Evolutionary conservation across 2,888 invertebrate genomes (phyloP).

Genomic region (Tinea trinotella): DNA sequence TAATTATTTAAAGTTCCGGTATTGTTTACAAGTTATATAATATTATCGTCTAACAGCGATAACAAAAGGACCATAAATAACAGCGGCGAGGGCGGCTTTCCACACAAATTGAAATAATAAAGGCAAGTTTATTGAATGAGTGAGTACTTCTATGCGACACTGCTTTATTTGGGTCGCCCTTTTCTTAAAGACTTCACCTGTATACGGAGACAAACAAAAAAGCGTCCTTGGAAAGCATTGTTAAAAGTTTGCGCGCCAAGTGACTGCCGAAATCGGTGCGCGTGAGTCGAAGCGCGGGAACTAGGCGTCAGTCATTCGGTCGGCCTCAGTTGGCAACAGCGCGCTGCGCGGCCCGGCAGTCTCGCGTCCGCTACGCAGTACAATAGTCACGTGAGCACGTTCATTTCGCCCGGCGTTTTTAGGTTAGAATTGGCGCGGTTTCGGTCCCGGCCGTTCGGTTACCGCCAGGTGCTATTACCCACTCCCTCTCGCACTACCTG

Average conservation of each 20-base stretch:
- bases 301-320: constrained; percentile 33
- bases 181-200: constrained; percentile 45
- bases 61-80: background rate
- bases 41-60: constrained; percentile 1
- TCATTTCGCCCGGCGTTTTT: constrained; percentile 22
- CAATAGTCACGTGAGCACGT: constrained; percentile 7
- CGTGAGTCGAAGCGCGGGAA: constrained; percentile 5
- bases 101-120: background rate
- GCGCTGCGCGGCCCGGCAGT: constrained; percentile 36
- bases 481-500: constrained; percentile 53
- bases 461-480: constrained; percentile 61
- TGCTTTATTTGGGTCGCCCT: constrained; percentile 14
- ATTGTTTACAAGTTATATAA: background rate
- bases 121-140: constrained; percentile 1
- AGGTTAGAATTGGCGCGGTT: constrained; percentile 69
- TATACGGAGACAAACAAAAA: constrained; percentile 43
- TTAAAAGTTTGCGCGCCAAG: constrained; percentile 65
- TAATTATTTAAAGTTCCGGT: background rate
- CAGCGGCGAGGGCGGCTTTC: background rate
- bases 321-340: constrained; percentile 40
- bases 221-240: constrained; percentile 63
- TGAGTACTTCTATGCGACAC: constrained; percentile 2
- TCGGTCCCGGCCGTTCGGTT: constrained; percentile 25
- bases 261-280: constrained; percentile 60
- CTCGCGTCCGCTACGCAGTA: background rate